These are phyloP conservation scores for Eonycteris spelaea DNA, from an alignment of 2,113 vertebrate genomes.

Conservation along the genomic window DNA sequence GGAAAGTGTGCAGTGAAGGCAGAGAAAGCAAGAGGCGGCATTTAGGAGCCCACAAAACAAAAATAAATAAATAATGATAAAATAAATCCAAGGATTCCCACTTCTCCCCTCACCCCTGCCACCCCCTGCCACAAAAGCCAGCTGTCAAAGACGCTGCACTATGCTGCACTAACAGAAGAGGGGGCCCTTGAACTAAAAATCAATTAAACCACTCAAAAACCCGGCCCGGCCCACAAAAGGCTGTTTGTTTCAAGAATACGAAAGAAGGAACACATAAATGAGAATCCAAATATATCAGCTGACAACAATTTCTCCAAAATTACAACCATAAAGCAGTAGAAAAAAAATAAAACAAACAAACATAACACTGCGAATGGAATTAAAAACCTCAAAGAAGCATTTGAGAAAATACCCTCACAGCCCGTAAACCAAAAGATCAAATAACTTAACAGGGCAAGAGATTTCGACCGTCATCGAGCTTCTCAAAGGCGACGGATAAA, in stretches of 20 bases:
- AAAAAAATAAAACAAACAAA: not conserved
- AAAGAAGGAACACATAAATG: not conserved
- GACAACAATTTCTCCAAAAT: not conserved
- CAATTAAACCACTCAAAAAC: not conserved
- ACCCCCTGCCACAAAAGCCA: not conserved
- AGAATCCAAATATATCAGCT: not conserved
- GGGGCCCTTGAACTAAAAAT: conserved; percentile 20
- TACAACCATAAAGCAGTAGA: not conserved
- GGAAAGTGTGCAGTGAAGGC: not conserved
- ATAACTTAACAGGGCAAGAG: not conserved
- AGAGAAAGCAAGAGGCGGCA: not conserved
- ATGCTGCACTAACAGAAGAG: conserved; percentile 18
- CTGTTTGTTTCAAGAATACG: not conserved
- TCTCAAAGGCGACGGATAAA: not conserved
- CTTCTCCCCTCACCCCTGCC: not conserved
- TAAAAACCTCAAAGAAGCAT: not conserved
- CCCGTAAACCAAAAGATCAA: not conserved
- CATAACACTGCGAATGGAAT: not conserved
- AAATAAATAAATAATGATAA: not conserved
- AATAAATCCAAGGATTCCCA: not conserved
- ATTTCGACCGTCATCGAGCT: not conserved
- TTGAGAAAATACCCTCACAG: not conserved
- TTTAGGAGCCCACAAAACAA: not conserved
- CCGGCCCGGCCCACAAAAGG: fast-evolving
- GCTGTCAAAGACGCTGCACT: not conserved